These are phyloP conservation scores for Pseudoatta argentina DNA, from an alignment of 1,140 invertebrate genomes.

Conservation along the genomic window DNA sequence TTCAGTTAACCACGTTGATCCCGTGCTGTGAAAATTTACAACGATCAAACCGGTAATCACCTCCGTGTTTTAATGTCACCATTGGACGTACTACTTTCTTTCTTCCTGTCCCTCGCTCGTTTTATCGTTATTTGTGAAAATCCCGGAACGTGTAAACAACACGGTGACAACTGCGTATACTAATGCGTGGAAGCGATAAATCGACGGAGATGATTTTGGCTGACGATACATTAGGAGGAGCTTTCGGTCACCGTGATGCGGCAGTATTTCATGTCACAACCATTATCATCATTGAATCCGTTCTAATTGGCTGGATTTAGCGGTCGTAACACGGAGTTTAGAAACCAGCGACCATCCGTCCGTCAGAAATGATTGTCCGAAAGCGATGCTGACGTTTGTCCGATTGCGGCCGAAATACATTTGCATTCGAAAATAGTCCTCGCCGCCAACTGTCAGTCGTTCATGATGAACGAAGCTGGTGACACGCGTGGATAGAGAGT, in stretches of 20 bases:
- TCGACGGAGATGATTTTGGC: slow-evolving; percentile 32
- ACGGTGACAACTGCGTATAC: background rate
- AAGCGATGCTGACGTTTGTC: slow-evolving; percentile 61
- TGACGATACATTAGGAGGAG: slow-evolving; percentile 27
- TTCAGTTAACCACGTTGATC: slow-evolving; percentile 46
- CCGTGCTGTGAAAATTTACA: slow-evolving; percentile 23
- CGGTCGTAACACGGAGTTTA: slow-evolving; percentile 52
- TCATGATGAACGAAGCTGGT: slow-evolving; percentile 63
- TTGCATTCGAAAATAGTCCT: slow-evolving; percentile 72
- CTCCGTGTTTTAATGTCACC: slow-evolving; percentile 39
- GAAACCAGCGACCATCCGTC: slow-evolving; percentile 49
- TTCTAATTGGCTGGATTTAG: slow-evolving; percentile 68
- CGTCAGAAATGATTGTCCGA: slow-evolving; percentile 57
- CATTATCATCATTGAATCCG: slow-evolving; percentile 62
- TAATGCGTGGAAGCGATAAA: slow-evolving; percentile 24
- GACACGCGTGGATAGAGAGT: slow-evolving; percentile 62
- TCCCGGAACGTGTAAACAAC: background rate
- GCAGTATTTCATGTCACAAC: slow-evolving; percentile 46
- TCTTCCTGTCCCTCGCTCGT: background rate
- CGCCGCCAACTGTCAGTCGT: slow-evolving; percentile 62
- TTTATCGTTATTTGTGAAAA: slow-evolving; percentile 39
- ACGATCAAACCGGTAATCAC: slow-evolving; percentile 25
- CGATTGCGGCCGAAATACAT: slow-evolving; percentile 66
- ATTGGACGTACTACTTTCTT: background rate
- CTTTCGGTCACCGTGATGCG: background rate